Evolutionary conservation across 2,888 invertebrate genomes (phyloP).

Genomic region (Caenorhabditis becei): DNA sequence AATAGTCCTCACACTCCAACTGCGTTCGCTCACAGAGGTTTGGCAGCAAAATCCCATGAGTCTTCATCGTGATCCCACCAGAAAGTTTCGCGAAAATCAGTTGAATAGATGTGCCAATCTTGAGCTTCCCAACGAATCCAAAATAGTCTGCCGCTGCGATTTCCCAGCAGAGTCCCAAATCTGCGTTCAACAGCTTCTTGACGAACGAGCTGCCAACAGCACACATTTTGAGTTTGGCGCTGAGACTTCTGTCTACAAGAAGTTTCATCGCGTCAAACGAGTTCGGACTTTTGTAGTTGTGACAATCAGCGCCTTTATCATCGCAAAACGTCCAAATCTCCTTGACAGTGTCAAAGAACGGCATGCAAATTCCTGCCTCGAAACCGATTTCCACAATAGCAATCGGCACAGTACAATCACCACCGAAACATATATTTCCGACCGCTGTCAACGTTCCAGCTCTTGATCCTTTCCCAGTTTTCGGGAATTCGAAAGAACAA

Average conservation of each 20-base stretch:
- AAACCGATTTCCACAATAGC: constrained; percentile 11
- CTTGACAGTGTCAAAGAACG: not conserved
- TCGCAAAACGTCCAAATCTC: constrained; percentile 23
- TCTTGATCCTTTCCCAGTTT: constrained; percentile 12
- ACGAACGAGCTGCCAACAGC: constrained; percentile 27
- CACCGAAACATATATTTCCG: constrained; percentile 26
- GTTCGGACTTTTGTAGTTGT: constrained; percentile 24
- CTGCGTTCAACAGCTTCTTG: constrained; percentile 10
- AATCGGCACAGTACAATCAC: constrained; percentile 33
- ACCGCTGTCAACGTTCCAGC: constrained; percentile 6
- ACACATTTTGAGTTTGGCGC: constrained; percentile 43
- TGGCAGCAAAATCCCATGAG: constrained; percentile 20
- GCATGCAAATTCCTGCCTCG: constrained; percentile 13
- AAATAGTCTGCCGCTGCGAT: constrained; percentile 38
- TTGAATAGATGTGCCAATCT: constrained; percentile 17
- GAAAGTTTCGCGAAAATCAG: constrained; percentile 15
- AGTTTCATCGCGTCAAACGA: constrained; percentile 8
- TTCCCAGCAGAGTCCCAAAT: constrained; percentile 34
- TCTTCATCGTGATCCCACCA: constrained; percentile 47
- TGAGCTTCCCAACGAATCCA: constrained; percentile 39
- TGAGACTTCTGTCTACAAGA: constrained; percentile 18
- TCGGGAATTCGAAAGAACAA: constrained; percentile 24
- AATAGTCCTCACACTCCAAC: constrained; percentile 62
- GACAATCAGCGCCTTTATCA: too few species aligned
- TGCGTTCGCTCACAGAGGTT: constrained; percentile 38